These are phyloP conservation scores for Drosophila funebris DNA, from an alignment of 1,140 invertebrate species.

Conservation along the genomic window DNA sequence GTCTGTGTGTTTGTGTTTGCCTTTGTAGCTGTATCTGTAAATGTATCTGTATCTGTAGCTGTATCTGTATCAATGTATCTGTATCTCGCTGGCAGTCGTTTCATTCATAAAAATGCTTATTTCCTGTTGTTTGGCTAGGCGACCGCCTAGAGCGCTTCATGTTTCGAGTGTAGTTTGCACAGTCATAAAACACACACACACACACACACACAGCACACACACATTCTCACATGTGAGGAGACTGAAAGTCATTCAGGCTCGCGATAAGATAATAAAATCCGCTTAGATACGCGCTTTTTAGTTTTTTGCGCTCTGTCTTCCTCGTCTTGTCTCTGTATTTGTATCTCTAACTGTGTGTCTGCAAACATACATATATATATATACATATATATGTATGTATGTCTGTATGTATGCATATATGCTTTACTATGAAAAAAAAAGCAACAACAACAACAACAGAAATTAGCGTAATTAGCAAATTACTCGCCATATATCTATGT, in stretches of 20 bases:
- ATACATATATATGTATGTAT: conserved; percentile 14
- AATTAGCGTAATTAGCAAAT: conserved; percentile 81
- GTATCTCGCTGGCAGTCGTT: conserved; percentile 61
- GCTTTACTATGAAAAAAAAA: conserved; percentile 71
- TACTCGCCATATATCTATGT: conserved; percentile 48
- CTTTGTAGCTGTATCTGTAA: conserved; percentile 32
- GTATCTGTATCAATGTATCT: conserved; percentile 28
- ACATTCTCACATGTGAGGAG: conserved; percentile 14
- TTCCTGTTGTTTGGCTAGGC: conserved; percentile 72
- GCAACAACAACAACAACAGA: conserved; percentile 78
- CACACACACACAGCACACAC: conserved; percentile 28
- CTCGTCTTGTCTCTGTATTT: conserved; percentile 10
- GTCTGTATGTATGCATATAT: conserved; percentile 29
- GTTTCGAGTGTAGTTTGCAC: conserved; percentile 67
- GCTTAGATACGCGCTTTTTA: conserved; percentile 77
- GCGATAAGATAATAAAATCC: conserved; percentile 81
- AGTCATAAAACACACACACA: conserved; percentile 61
- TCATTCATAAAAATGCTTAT: conserved; percentile 82
- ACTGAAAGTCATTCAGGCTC: conserved; percentile 60
- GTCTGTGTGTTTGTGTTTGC: conserved; percentile 19
- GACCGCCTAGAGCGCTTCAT: conserved; percentile 56
- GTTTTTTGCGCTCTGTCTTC: conserved; percentile 54
- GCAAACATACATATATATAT: conserved; percentile 6
- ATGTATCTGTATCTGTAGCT: conserved; percentile 18
- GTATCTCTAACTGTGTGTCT: conserved; percentile 1